Base-by-base conservation (phyloP, 2,113 vertebrate species). In the Fulica atra region DNA sequence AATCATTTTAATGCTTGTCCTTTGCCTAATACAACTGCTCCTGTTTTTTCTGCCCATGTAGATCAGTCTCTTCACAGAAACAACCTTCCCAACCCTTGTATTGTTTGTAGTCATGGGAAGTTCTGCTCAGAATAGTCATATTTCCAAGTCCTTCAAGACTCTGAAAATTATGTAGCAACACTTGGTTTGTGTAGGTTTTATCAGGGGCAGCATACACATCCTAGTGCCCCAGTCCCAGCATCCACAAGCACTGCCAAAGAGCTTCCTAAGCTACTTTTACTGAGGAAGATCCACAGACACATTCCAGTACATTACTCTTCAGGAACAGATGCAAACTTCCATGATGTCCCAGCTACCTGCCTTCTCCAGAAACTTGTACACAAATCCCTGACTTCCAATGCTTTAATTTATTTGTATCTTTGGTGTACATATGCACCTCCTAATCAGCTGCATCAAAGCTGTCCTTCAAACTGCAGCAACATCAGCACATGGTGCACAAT, bases 41-140 rank as follows among this genome's bases (percentile, higher is more conserved):
- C 33, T 46, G 17, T 10, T 48, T 36, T 3, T 63, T 88, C 86
- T 63, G 16, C 36, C 24, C 2, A 0, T 6, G 24, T 53, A 88
- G 11, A 53, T 80, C 50, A 64, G 19, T n/a, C 6, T 16, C 28
- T 56, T 81, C 14, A 4, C 57, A 51, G 57, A 56, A 51, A 26
- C 0, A 0, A 51, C 57, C 38, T 4, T 64, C 23, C 10, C 15
- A 42, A 2, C 8, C 12, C n/a, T 20, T 33, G 23, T 14, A 36
- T 8, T 70, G 25, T 48, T 74, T 70, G 19, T 24, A 16, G 9
- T 4, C 86, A 18, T 3, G 4, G 12, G 10, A 76, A 70, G 16
- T 25, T 21, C 17, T n/a, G 14, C 11, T 36, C 61, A 82, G 56
- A 74, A 40, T 2, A 66, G 11, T 36, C 23, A 51, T 24, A 53